Conservation (phyloP, 2,113 vertebrate genomes). For the Xiphophorus hellerii region DNA sequence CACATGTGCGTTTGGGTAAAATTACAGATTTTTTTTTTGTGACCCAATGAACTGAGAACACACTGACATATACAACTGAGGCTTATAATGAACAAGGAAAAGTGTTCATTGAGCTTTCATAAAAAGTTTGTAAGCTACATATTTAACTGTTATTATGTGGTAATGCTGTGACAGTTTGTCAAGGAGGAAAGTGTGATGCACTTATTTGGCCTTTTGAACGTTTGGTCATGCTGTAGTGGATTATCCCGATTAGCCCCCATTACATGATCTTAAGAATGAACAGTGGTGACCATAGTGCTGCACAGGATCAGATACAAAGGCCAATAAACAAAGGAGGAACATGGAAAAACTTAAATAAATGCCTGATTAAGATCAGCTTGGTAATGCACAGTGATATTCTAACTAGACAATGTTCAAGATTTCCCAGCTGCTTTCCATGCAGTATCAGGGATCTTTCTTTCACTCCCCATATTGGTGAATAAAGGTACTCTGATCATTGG, state of each 20-base stretch:
- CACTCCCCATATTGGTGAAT: too few relatives aligned
- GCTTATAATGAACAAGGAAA: constrained; percentile 11
- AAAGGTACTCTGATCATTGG: too few relatives aligned
- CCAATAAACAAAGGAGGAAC: not conserved
- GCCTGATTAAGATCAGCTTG: constrained; percentile 14
- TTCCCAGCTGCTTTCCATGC: too few relatives aligned
- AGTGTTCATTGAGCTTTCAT: not conserved
- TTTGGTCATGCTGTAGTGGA: constrained; percentile 38
- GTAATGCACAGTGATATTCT: not conserved
- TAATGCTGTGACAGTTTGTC: constrained; percentile 43
- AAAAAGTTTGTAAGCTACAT: not conserved
- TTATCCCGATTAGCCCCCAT: constrained; percentile 33
- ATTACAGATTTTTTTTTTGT: constrained; percentile 16
- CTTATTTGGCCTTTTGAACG: constrained; percentile 29
- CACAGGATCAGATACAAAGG: constrained; percentile 2
- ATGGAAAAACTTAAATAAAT: constrained; percentile 9
- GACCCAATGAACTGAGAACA: not conserved
- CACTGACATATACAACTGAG: not conserved
- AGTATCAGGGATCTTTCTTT: too few relatives aligned
- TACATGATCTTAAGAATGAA: constrained; percentile 52
- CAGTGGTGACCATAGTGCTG: constrained; percentile 31
- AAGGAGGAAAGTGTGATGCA: constrained; percentile 52
- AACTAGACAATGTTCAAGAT: not conserved
- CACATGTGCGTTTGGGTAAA: constrained; percentile 22
- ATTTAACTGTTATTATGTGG: constrained; percentile 46